Evolutionary conservation across 2,797 vertebrate genomes (phyloP).

Genomic region (Huso huso): DNA sequence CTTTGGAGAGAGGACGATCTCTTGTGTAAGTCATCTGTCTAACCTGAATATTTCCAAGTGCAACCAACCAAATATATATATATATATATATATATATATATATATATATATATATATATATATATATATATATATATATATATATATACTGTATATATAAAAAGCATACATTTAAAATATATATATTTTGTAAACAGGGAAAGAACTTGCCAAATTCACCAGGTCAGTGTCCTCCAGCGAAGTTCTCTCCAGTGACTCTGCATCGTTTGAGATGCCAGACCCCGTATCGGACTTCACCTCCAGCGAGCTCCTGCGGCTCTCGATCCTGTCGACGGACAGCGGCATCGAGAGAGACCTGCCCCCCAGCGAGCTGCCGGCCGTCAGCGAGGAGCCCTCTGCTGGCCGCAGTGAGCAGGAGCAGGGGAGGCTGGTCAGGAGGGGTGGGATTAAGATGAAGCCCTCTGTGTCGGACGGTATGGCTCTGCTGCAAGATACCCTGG

Average conservation of each 20-base stretch:
- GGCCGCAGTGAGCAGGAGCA: slow-evolving; percentile 42
- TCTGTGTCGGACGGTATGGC: slow-evolving; percentile 53
- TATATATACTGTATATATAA: no score
- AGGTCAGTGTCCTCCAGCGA: slow-evolving; percentile 47
- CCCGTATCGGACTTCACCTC: slow-evolving; percentile 39
- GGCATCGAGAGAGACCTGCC: slow-evolving; percentile 83
- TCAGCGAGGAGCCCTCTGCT: slow-evolving; percentile 2
- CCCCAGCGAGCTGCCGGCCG: slow-evolving; percentile 23
- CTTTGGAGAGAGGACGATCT: slow-evolving; percentile 82
- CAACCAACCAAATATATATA: no score
- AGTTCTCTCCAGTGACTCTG: slow-evolving; percentile 47
- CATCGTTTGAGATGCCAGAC: slow-evolving; percentile 65
- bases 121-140: no score
- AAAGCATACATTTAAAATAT: no score
- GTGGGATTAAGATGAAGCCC: slow-evolving; percentile 70
- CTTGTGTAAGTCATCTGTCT: no score
- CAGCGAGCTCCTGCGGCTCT: slow-evolving; percentile 61
- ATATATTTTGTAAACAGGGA: slow-evolving; percentile 57
- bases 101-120: no score
- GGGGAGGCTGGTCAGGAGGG: slow-evolving; percentile 59
- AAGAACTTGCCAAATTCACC: slow-evolving; percentile 70
- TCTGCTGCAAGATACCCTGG: slow-evolving; percentile 59
- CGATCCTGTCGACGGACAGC: slow-evolving; percentile 82
- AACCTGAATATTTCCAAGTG: no score
- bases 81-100: no score